Evolutionary conservation across 2,797 vertebrate species (phyloP).

Genomic region (Discoglossus pictus): DNA sequence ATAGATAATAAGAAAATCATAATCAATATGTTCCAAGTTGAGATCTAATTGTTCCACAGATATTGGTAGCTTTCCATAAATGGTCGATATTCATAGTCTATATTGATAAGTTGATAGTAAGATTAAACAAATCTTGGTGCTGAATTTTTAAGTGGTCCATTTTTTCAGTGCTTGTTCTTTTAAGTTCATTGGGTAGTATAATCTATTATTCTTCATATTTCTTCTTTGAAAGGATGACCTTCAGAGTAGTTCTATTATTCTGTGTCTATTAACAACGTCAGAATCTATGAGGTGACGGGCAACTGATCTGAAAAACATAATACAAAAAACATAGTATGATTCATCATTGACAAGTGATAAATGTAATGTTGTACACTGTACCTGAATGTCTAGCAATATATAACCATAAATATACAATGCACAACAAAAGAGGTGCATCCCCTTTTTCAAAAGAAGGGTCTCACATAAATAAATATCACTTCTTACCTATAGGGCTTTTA

Average conservation of each 20-base stretch:
- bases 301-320: constrained; percentile 54
- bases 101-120: constrained; percentile 48
- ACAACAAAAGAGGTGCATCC: too few relatives aligned
- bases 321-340: not conserved
- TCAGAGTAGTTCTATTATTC: constrained; percentile 42
- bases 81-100: constrained; percentile 55
- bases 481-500: too few relatives aligned
- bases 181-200: constrained; percentile 47
- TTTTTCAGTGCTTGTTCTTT: constrained; percentile 64
- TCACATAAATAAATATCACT: too few relatives aligned
- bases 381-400: too few relatives aligned
- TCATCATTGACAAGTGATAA: too few relatives aligned
- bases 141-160: constrained; percentile 57
- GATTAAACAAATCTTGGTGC: constrained; percentile 52
- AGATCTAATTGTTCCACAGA: constrained; percentile 26
- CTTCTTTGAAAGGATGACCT: constrained; percentile 52
- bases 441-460: too few relatives aligned
- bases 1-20: constrained; percentile 58
- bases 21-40: constrained; percentile 59
- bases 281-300: constrained; percentile 61
- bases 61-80: constrained; percentile 53
- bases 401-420: too few relatives aligned
- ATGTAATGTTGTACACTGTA: too few relatives aligned
- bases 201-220: constrained; percentile 55
- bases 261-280: constrained; percentile 51